Evolutionary conservation across 2,113 vertebrate species (phyloP), one percentile per base, ranked within the genome.

Genomic region (Paracanthobrama guichenoti): DNA sequence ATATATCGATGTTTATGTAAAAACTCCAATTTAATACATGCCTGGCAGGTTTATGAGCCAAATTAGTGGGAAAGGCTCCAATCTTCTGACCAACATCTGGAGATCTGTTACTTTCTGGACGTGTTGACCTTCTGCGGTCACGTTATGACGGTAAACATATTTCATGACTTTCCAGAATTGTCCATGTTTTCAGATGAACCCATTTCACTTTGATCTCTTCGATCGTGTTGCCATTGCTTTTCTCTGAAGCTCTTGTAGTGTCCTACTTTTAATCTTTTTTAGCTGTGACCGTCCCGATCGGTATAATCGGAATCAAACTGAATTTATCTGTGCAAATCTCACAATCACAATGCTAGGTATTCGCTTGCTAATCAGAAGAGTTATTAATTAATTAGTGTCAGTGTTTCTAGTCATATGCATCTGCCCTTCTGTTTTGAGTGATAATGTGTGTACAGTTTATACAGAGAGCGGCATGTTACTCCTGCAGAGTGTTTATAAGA

Each of bases 381-480:
- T 60, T 48, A 1, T 10, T 50, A 18, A 74, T 73, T 28, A 28
- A 50, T 13, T 26, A 50, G 8, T 67, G 28, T 31, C 24, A 28
- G 0, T 24, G 57, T 26, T 12, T 57, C 9, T 79, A 31, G 24
- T 13, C 0, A 20, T 20, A 28, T 26, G 24, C 72, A 28, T 64
- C 14, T 12, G n/a, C 24, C 42, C 78, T 12, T 64, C 5, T 67
- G 60, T 80, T 80, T 64, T 10, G 28, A 80, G 10, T 80, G 42
- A 80, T 67, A 80, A 67, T 67, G 79, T 80, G 79, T 80, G 44
- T 80, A 80, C 24, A 48, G 18, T 80, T 50, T 80, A 67, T 67
- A 50, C 79, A 80, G 44, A 50, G 46, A 67, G 18, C 62, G 6
- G 12, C 24, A 50, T 50, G 44, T 50, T 74, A 1, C n/a, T 16